A percentile compares a stretch with the other conserved stretches of the same genome.
These are phyloP conservation scores for Kuschelorhynchus macadamiae DNA, from an alignment of 2,888 invertebrate species.

Conservation along the genomic window DNA sequence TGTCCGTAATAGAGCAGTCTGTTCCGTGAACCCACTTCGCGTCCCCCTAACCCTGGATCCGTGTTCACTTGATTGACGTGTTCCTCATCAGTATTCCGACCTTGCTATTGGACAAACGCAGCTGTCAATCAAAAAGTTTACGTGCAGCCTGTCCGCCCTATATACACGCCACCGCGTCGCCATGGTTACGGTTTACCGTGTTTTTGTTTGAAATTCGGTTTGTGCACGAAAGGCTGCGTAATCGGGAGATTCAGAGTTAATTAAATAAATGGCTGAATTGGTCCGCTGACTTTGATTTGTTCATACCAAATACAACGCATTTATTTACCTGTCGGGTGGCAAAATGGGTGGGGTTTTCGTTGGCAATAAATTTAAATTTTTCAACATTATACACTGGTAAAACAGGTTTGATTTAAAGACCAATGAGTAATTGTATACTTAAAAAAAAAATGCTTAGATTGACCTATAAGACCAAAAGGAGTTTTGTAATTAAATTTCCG, in stretches of 20 bases:
- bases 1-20: slow-evolving; percentile 45
- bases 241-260: slow-evolving; percentile 43
- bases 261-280: slow-evolving; percentile 47
- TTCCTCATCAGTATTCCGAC: slow-evolving; percentile 82
- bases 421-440: too few relatives aligned
- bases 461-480: too few relatives aligned
- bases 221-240: slow-evolving; percentile 45
- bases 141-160: slow-evolving; percentile 63
- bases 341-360: too few relatives aligned
- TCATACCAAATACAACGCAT: too few relatives aligned
- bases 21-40: slow-evolving; percentile 21
- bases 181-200: slow-evolving; percentile 45
- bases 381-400: too few relatives aligned
- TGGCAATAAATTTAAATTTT: too few relatives aligned
- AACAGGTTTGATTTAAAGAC: too few relatives aligned
- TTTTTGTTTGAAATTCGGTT: slow-evolving; percentile 51
- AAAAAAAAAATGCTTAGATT: too few relatives aligned
- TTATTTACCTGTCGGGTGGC: too few relatives aligned
- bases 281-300: slow-evolving; percentile 11
- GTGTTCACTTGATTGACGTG: slow-evolving; percentile 77
- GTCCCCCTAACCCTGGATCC: slow-evolving; percentile 14
- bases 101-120: slow-evolving; percentile 84
- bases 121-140: slow-evolving; percentile 83
- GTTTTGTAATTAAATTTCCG: too few relatives aligned
- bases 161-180: slow-evolving; percentile 56